Conservation (phyloP, 2,888 invertebrate genomes). For the Crioceris asparagi region DNA sequence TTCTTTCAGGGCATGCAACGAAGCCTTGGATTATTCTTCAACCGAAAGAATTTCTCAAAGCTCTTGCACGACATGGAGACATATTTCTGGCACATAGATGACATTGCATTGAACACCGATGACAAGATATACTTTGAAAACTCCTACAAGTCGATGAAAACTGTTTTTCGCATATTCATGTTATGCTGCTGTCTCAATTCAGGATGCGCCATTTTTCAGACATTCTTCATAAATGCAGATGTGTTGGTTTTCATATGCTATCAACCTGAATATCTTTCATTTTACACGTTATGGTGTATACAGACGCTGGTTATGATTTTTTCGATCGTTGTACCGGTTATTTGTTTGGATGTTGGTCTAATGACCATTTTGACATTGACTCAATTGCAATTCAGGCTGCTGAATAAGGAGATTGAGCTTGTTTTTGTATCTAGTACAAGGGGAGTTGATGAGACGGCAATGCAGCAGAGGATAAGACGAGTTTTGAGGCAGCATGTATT, state of each 20-base stretch:
- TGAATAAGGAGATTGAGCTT: neutral
- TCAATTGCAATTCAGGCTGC: neutral
- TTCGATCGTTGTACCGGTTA: neutral
- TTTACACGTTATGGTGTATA: no score
- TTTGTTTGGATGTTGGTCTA: neutral
- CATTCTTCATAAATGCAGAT: neutral
- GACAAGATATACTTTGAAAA: neutral
- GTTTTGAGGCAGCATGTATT: neutral
- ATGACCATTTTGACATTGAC: constrained; percentile 1
- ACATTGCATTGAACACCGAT: neutral
- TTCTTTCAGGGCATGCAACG: constrained; percentile 1
- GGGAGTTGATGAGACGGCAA: neutral
- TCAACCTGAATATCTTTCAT: neutral
- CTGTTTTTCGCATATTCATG: neutral
- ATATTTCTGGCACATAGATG: neutral
- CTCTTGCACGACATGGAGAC: neutral
- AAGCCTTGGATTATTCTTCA: neutral
- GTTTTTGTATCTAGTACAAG: neutral
- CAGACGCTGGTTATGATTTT: neutral
- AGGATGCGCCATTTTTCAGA: neutral
- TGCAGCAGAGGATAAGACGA: neutral
- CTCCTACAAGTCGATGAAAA: neutral
- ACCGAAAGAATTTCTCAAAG: neutral
- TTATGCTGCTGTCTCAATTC: neutral
- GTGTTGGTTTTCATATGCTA: neutral